These are phyloP conservation scores for Platorchestia sp. DNA, from an alignment of 1,140 invertebrate genomes.

Conservation along the genomic window DNA sequence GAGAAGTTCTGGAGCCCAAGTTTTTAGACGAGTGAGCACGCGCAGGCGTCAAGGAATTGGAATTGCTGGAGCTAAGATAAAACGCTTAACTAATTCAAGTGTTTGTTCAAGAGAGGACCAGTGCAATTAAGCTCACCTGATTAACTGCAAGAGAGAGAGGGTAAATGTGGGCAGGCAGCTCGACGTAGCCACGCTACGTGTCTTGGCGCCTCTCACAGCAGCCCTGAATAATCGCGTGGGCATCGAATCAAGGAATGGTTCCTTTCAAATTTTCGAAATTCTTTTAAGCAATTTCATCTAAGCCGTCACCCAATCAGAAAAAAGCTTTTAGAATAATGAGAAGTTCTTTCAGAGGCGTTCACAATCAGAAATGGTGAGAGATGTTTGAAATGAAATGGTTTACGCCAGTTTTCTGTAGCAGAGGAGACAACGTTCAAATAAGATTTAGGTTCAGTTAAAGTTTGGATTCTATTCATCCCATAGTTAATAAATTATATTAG, in stretches of 20 bases:
- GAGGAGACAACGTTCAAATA: neutral
- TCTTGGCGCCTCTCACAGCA: neutral
- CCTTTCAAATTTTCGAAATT: neutral
- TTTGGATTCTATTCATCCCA: neutral
- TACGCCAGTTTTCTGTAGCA: neutral
- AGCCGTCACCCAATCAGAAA: neutral
- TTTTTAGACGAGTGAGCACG: neutral
- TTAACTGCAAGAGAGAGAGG: constrained; percentile 45
- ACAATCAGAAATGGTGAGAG: neutral
- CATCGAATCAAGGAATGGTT: neutral
- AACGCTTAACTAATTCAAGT: constrained; percentile 52
- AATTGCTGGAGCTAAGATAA: constrained; percentile 32
- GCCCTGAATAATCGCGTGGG: neutral
- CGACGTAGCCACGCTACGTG: neutral
- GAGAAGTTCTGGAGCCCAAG: constrained; percentile 22
- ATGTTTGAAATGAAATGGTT: neutral
- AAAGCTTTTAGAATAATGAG: neutral
- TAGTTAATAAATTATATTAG: too few species aligned
- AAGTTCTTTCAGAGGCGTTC: neutral
- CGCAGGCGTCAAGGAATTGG: constrained; percentile 36
- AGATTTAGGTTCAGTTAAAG: neutral
- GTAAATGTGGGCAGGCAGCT: constrained; percentile 1
- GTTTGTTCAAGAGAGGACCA: constrained; percentile 48
- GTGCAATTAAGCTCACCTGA: constrained; percentile 49
- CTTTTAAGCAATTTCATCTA: neutral